phyloP scores from a whole-genome alignment of 2,888 invertebrate species.

The Toxonevra muliebris region DNA sequence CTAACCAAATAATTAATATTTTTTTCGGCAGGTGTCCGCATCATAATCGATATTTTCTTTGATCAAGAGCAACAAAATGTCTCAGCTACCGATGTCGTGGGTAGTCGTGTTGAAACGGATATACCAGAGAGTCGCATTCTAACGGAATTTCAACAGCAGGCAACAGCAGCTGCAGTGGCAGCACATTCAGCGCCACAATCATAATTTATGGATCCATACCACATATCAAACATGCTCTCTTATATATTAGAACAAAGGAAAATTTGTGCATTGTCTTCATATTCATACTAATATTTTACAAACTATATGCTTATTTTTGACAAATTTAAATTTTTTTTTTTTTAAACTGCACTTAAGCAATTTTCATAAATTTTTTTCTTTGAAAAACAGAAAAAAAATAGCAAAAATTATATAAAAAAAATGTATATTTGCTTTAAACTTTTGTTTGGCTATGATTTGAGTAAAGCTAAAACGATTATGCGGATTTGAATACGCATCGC shows the following conservation, averaged over 20 bases:
- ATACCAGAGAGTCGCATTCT: slow-evolving; percentile 61
- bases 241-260: slow-evolving; percentile 1
- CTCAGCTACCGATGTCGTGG: slow-evolving; percentile 51
- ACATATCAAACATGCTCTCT: slow-evolving; percentile 15
- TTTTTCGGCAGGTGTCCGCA: slow-evolving; percentile 56
- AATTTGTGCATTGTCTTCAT: not conserved
- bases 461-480: no score
- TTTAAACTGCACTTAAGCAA: not conserved
- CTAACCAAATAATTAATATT: not conserved
- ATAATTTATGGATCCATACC: not conserved
- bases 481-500: no score
- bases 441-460: not conserved
- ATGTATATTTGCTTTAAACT: not conserved
- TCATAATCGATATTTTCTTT: slow-evolving; percentile 60
- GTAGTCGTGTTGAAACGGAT: slow-evolving; percentile 61
- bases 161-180: slow-evolving; percentile 38
- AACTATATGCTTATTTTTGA: no score
- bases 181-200: slow-evolving; percentile 12
- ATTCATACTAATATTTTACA: no score
- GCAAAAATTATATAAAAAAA: not conserved
- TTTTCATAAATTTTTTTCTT: not conserved
- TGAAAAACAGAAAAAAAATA: no score
- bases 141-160: slow-evolving; percentile 56
- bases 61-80: slow-evolving; percentile 49
- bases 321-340: no score